Percentiles rank a stretch among this genome's conserved stretches.
Conservation (phyloP, 1,140 invertebrate genomes). For the Antheraea mylitta region DNA sequence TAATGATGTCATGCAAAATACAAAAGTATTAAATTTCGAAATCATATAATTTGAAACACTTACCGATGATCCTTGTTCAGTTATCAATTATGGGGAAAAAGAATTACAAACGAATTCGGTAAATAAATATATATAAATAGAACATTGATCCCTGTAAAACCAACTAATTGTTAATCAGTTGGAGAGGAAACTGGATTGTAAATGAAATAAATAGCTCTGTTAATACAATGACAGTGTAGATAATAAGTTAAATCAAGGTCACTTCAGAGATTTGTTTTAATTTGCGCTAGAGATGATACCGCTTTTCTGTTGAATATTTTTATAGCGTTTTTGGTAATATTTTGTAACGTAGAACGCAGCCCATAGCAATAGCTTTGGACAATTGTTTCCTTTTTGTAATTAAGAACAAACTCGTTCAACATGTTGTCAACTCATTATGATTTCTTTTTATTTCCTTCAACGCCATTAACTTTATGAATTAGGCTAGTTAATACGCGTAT, state of each 20-base stretch:
- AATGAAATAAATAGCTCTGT: constrained; percentile 21
- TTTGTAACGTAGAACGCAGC: neutral
- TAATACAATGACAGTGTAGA: constrained; percentile 28
- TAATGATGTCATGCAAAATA: constrained; percentile 36
- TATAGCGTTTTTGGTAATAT: neutral
- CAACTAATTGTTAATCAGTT: constrained; percentile 6
- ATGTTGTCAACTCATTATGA: too few relatives aligned
- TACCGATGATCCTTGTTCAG: constrained; percentile 35
- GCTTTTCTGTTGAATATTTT: constrained; percentile 5
- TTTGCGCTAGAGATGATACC: neutral
- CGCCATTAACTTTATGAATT: too few relatives aligned
- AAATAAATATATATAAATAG: neutral
- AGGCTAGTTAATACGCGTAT: neutral
- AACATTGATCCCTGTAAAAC: neutral
- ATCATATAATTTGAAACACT: constrained; percentile 23
- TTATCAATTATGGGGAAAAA: constrained; percentile 5
- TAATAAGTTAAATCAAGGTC: constrained; percentile 45
- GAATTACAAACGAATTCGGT: constrained; percentile 1
- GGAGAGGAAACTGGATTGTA: constrained; percentile 34
- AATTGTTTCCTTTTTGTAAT: neutral
- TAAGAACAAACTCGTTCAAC: neutral
- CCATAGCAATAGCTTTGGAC: neutral
- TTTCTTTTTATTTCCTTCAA: too few relatives aligned
- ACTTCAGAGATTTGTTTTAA: constrained; percentile 15
- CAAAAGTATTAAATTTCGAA: constrained; percentile 17